These are phyloP conservation scores for Phytoseiulus persimilis DNA, from an alignment of 2,888 invertebrate genomes.

Conservation along the genomic window DNA sequence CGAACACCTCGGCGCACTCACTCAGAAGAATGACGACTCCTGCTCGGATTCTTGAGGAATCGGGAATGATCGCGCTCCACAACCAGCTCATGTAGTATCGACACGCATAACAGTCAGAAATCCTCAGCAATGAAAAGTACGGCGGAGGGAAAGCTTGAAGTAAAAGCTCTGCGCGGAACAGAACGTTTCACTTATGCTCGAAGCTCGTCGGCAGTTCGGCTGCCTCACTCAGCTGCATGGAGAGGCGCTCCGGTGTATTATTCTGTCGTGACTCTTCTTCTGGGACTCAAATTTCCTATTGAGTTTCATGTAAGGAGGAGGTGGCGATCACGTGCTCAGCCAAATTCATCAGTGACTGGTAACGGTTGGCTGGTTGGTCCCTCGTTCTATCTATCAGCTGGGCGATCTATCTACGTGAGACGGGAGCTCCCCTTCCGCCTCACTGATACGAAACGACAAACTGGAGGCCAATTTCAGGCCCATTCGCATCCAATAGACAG, in stretches of 20 bases:
- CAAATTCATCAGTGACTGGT: background rate
- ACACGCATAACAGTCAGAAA: too few species aligned
- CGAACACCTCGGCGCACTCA: background rate
- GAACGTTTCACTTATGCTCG: background rate
- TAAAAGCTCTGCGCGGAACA: background rate
- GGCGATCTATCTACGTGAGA: background rate
- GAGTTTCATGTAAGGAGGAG: constrained; percentile 5
- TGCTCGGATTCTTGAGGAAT: too few species aligned
- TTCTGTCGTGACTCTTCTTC: background rate
- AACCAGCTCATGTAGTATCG: too few species aligned
- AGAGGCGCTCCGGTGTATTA: background rate
- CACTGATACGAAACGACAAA: background rate
- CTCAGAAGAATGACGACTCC: too few species aligned
- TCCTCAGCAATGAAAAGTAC: too few species aligned
- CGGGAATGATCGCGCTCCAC: too few species aligned
- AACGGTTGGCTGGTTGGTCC: background rate
- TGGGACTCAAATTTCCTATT: background rate
- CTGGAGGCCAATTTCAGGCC: too few species aligned
- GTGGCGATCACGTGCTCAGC: background rate
- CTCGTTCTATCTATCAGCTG: background rate
- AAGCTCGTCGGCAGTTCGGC: background rate
- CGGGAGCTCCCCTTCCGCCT: background rate
- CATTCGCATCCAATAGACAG: too few species aligned
- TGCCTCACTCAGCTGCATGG: background rate
- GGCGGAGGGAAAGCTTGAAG: too few species aligned